Conservation (phyloP, 2,113 vertebrate species). For the Ellobius talpinus region DNA sequence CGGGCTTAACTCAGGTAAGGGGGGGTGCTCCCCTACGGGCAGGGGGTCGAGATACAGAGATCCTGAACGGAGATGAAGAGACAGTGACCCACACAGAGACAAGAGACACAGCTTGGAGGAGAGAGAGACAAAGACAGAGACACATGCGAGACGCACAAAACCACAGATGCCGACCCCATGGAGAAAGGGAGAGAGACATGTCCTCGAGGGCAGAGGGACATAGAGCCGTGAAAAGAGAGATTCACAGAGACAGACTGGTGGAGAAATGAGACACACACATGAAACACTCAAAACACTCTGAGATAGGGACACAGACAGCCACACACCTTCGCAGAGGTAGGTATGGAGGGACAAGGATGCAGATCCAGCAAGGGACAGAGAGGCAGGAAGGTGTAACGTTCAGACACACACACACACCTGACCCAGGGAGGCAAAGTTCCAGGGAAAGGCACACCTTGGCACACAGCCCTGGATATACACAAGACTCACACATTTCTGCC, state of each 20-base stretch:
- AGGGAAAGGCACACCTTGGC: slow-evolving; percentile 12
- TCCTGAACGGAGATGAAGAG: slow-evolving; percentile 11
- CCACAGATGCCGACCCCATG: slow-evolving; percentile 47
- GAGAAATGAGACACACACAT: slow-evolving; percentile 26
- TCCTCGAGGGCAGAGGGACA: slow-evolving; percentile 46
- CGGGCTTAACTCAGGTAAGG: slow-evolving; percentile 73
- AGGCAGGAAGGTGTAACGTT: neutral
- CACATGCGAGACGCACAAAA: slow-evolving; percentile 51
- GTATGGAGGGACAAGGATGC: slow-evolving; percentile 18
- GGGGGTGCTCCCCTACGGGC: slow-evolving; percentile 6
- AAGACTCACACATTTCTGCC: slow-evolving; percentile 63
- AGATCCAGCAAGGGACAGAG: neutral
- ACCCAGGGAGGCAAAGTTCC: neutral
- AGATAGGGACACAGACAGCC: slow-evolving; percentile 38
- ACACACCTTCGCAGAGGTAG: slow-evolving; percentile 28
- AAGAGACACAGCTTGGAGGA: neutral
- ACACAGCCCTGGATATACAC: slow-evolving; percentile 20
- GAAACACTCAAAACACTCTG: slow-evolving; percentile 11
- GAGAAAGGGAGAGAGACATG: slow-evolving; percentile 6
- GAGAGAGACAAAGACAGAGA: slow-evolving; percentile 70
- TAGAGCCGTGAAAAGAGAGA: slow-evolving; percentile 20
- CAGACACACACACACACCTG: slow-evolving; percentile 29
- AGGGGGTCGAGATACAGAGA: slow-evolving; percentile 38
- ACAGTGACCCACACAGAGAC: neutral
- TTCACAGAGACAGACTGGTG: slow-evolving; percentile 34